Conservation (phyloP, 2,797 vertebrate genomes). For the Argya squamiceps region DNA sequence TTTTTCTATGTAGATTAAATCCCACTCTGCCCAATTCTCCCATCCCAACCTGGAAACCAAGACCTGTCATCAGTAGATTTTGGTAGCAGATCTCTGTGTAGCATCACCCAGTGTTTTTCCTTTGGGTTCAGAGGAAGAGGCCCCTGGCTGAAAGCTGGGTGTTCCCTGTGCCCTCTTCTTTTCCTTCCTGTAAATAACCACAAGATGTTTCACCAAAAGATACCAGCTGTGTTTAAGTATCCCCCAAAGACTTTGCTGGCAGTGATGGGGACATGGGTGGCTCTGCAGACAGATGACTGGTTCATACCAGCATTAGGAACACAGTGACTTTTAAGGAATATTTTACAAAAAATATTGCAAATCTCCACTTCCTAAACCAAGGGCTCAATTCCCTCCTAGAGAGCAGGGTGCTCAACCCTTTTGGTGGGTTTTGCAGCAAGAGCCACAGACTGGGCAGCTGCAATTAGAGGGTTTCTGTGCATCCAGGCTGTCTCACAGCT, state of each 20-base stretch:
- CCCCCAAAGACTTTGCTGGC: not conserved
- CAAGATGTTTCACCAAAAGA: not conserved
- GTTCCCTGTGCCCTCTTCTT: not conserved
- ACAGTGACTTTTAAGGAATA: not conserved
- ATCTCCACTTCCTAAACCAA: not conserved
- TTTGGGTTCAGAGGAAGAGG: not conserved
- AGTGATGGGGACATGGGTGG: not conserved
- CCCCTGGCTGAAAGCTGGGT: not conserved
- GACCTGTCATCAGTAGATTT: not conserved
- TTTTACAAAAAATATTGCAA: not conserved
- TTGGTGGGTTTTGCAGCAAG: not conserved
- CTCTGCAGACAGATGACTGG: not conserved
- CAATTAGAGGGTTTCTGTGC: not conserved
- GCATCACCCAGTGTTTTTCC: not conserved
- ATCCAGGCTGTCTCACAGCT: not conserved
- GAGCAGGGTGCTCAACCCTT: rapidly evolving
- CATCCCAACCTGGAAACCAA: not conserved
- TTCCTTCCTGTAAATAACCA: not conserved
- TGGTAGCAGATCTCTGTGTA: not conserved
- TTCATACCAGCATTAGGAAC: not conserved
- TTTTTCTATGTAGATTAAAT: not conserved
- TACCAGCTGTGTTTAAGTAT: not conserved
- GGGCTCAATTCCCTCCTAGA: not conserved
- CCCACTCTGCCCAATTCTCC: not conserved
- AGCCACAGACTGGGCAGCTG: not conserved